Evolutionary conservation across 2,797 vertebrate species (phyloP).

Genomic region (Garrulus glandarius): DNA sequence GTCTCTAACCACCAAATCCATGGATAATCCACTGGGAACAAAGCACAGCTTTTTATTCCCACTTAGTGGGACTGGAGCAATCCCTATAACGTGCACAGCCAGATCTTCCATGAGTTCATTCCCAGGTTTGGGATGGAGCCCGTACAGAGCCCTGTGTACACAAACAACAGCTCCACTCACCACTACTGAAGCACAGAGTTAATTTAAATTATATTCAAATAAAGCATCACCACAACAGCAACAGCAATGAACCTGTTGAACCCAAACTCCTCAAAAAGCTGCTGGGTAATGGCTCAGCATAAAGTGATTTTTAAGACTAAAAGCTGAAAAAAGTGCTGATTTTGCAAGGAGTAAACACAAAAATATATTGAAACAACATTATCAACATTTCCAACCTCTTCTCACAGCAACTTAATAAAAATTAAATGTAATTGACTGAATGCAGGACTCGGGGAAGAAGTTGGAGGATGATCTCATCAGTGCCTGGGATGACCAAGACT

Average conservation of each 20-base stretch:
- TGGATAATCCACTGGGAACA: rapidly evolving
- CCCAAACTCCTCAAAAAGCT: neutral
- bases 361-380: neutral
- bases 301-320: neutral
- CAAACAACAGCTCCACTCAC: neutral
- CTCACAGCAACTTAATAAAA: neutral
- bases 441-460: neutral
- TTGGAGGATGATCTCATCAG: neutral
- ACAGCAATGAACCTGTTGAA: neutral
- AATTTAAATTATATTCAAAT: neutral
- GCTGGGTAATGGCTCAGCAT: neutral
- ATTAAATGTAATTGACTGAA: neutral
- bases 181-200: rapidly evolving
- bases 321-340: neutral
- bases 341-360: neutral
- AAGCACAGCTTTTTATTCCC: neutral
- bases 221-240: neutral
- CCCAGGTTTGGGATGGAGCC: neutral
- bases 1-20: rapidly evolving
- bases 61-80: rapidly evolving
- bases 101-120: neutral
- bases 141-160: rapidly evolving
- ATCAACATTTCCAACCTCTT: neutral
- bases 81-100: rapidly evolving
- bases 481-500: neutral